Base-by-base conservation (phyloP, 2,113 vertebrate genomes). In the Thamnophis sirtalis region DNA sequence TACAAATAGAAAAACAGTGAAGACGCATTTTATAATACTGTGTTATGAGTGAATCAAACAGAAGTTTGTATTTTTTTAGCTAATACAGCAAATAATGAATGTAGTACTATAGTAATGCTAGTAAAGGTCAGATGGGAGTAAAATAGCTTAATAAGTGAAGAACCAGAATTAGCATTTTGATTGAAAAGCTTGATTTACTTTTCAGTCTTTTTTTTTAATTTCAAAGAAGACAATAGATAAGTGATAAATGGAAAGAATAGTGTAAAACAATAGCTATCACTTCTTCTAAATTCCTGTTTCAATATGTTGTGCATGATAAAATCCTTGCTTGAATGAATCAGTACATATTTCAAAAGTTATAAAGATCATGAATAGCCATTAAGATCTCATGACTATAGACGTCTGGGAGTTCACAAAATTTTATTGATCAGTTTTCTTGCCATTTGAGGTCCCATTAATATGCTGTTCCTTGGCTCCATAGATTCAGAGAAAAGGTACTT, bases 281-380 rank as follows among this genome's bases (percentile, higher is more conserved):
- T 94, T 95, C 86, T 94, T 93, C 91, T 55, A 92, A 87, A 92
- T 53, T 86, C 87, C 21, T 38, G 51, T 19, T 63, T 86, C 55
- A 58, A 13, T 87, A 95, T 58, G 95, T 92, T 91, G 93, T 92
- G 73, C 60, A 91, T 95, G 93, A 92, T 96, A 94, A 96, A 96
- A 96, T 95, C 50, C 53, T 94, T 95, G 94, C 56, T 33, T 19
- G 73, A 89, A 84, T 54, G 48, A 87, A 51, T 26, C 43, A 86
- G 4, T 84, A 50, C 9, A n/a, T 24, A 87, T 51, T 48, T 94
- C 91, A 94, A 92, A 88, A 94, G 89, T 13, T 92, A 60, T 94
- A 95, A 89, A 92, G 95, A 92, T 92, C 96, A 93, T 94, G 91
- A 95, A 92, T 93, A 91, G 94, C 94, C 91, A 93, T 68, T 94